Evolutionary conservation across 1,140 invertebrate species (phyloP), one percentile per base, ranked within the genome.

Genomic region (Cardiocondyla obscurior): DNA sequence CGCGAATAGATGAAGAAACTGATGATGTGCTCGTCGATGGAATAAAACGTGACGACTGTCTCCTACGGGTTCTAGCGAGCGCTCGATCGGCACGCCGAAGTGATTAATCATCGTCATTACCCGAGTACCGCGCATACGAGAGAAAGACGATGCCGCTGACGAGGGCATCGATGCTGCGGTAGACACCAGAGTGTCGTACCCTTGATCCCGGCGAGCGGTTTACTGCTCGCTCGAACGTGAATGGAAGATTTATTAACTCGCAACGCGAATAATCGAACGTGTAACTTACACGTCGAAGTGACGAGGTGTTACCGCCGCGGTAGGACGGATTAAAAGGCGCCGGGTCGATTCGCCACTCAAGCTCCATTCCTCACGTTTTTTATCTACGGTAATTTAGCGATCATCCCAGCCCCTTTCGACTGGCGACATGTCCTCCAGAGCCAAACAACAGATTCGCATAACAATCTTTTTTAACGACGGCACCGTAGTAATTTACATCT

Each of bases 401-500:
- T 76, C 33, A 8, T 76, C 39, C 12, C 25, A 28, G 7, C 6
- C 28, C 3, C 2, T n/a, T n/a, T n/a, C n/a, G n/a, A 1, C 10
- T 30, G 28, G 22, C 44, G 12, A 69, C 44, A 93, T 94, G 93
- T 94, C 93, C 16, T 90, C 91, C 42, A 90, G 88, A 57, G 79
- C 89, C 3, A 90, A 87, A 62, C 90, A 92, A 70, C 90, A 93
- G 33, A 92, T 93, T 57, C 90, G 92, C 3, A 93, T 94, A 82
- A 94, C 93, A 0, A 89, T 94, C 36, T 92, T 92, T 72, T 90
- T 93, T 76, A 85, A 90, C 81, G 89, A 94, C 74, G 86, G 87
- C 8, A 85, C 91, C 6, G 87, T 94, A 28, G 88, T 93, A 33
- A 91, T 94, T 84, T 89, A 93, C 83, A 91, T 94, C 36, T 93